Conservation (phyloP, 2,797 vertebrate genomes). For the Graptemys geographica region DNA sequence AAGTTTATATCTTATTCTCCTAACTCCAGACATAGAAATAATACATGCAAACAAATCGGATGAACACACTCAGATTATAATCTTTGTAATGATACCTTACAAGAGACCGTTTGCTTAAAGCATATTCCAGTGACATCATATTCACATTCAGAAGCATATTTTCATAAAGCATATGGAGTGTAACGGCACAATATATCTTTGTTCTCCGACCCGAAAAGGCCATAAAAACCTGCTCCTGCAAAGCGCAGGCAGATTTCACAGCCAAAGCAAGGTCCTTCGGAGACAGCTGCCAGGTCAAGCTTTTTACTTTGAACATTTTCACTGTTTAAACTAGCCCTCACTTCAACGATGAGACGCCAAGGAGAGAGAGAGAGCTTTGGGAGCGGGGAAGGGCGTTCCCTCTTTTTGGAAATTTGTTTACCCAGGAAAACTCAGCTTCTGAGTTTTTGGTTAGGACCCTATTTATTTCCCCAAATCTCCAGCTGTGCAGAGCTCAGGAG, state of each 20-base stretch:
- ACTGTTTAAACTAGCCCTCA: slow-evolving; percentile 50
- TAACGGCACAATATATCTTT: slow-evolving; percentile 70
- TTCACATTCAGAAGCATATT: no score
- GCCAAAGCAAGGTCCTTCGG: slow-evolving; percentile 64
- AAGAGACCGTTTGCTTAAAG: no score
- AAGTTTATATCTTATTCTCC: no score
- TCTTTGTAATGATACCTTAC: no score
- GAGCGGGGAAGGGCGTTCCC: not conserved
- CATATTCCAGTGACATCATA: no score
- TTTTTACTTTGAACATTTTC: slow-evolving; percentile 75
- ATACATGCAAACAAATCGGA: no score
- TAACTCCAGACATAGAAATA: no score
- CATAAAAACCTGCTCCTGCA: slow-evolving; percentile 72
- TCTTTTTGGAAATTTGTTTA: slow-evolving; percentile 68
- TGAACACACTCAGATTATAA: no score
- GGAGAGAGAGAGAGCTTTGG: not conserved
- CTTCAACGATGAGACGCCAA: slow-evolving; percentile 54
- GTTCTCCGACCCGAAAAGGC: slow-evolving; percentile 71
- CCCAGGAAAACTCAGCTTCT: slow-evolving; percentile 68
- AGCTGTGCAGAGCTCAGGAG: slow-evolving; percentile 70
- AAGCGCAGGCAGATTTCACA: slow-evolving; percentile 70
- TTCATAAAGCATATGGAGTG: not conserved
- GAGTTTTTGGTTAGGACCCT: slow-evolving; percentile 62
- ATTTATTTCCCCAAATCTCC: slow-evolving; percentile 65
- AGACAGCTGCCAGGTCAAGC: slow-evolving; percentile 69